phyloP scores from a whole-genome alignment of 2,113 vertebrate species.

The Mormoops blainvillei region DNA sequence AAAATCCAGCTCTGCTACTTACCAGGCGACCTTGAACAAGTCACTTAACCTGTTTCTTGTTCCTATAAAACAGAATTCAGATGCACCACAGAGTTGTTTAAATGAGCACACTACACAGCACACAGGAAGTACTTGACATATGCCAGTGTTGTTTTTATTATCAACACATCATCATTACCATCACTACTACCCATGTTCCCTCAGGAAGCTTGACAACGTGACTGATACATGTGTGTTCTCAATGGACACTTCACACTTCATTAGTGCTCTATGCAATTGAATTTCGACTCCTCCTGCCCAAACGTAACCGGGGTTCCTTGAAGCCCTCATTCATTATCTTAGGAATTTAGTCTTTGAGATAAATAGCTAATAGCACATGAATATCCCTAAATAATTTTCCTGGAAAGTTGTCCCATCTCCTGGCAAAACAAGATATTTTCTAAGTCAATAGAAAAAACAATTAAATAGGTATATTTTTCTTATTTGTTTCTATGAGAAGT shows the following conservation, averaged over 20 bases:
- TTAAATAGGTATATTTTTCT: not conserved
- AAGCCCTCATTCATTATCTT: not conserved
- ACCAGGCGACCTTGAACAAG: not conserved
- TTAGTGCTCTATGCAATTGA: not conserved
- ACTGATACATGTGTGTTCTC: not conserved
- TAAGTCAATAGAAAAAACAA: not conserved
- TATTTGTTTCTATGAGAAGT: constrained; percentile 32
- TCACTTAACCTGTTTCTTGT: not conserved
- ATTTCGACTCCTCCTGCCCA: not conserved
- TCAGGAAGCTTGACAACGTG: not conserved
- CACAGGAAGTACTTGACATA: not conserved
- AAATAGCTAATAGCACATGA: too few species aligned
- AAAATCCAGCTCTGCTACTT: not conserved
- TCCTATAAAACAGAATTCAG: not conserved
- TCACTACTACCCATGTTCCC: not conserved
- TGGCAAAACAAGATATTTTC: not conserved
- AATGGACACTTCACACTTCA: accelerated
- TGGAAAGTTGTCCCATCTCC: not conserved
- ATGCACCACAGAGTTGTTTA: not conserved
- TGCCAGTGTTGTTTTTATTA: not conserved
- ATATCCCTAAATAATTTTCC: not conserved
- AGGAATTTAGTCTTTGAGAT: not conserved
- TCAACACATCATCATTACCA: not conserved
- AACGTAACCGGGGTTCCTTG: not conserved
- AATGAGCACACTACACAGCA: not conserved